Evolutionary conservation across 2,797 vertebrate genomes (phyloP), one percentile per base, ranked within the genome.

Genomic region (Sebastolobus altivelis): DNA sequence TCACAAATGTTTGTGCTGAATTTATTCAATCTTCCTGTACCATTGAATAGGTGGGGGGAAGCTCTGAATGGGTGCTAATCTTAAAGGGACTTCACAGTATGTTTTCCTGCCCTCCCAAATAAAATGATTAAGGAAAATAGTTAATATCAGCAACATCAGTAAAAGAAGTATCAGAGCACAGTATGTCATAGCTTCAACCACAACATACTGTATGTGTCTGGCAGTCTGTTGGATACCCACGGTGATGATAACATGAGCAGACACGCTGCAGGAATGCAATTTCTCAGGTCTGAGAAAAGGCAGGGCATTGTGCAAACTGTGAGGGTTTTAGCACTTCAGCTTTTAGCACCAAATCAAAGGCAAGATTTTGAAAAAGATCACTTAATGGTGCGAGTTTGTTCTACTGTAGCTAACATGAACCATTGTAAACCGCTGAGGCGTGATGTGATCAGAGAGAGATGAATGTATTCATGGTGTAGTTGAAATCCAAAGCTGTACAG

Each of bases 251-350:
- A 75, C 59, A 68, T 43, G 58, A 78, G 61, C 35, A 67, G 74
- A 74, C 59, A 73, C 37, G 38, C 75, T 69, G 80, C 55, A 68
- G 56, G 10, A 61, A 75, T 56, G 31, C 6, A 43, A 69, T 82
- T 81, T 43, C 65, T 76, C 84, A 65, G 54, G 54, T 68, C 71
- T 77, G 65, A 81, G 68, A 60, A 52, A 14, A 59, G 63, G 14
- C 11, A 16, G 8, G 16, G 20, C 54, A 33, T 72, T 65, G 71
- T 62, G 78, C 70, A 77, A 77, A 79, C 7, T 13, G 67, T 49
- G 66, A 54, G 54, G 46, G 69, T 90, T 87, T 88, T 89, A 92
- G 69, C 82, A 77, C 80, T 87, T 60, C 40, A 16, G 72, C 75
- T 90, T 91, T 86, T 85, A 82, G 70, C 74, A 78, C 61, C 65